Base-by-base conservation (phyloP, 2,113 vertebrate genomes). In the Oreotrochilus melanogaster region DNA sequence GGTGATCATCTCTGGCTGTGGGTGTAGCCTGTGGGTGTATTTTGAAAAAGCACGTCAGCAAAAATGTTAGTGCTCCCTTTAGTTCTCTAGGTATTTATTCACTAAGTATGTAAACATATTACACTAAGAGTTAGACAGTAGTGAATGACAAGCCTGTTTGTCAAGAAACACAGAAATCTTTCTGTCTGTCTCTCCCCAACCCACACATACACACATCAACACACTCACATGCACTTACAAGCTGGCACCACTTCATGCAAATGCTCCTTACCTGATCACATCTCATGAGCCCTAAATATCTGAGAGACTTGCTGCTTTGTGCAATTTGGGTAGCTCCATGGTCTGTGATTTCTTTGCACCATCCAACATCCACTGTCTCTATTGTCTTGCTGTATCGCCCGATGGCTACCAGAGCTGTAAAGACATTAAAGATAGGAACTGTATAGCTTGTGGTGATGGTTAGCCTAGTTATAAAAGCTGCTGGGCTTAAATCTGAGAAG, bases 311-410 rank as follows among this genome's bases (percentile, higher is more conserved):
- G 98, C 99, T 99, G 98, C 98, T 99, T 96, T 99, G 98, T 71
- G 99, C 99, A 82, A 99, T 99, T 97, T 99, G 98, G 22, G 98
- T 99, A 95, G 99, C 99, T 95, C 99, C 99, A 91, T 98, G 98
- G 95, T 99, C 99, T 9, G 99, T 99, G 89, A 99, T 99, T 96
- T 99, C 99, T 93, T 99, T 99, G 97, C 99, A 99, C 99, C 99
- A 99, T 71, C 99, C 99, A 2, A 99, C 99, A 86, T 99, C 99
- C 97, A 99, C 99, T 0, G 99, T 99, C 97, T 99, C 99, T 92
- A 99, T 99, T 30, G 99, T 99, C 96, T 98, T 98, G 98, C 99
- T 99, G 98, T 99, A 99, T 87, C 98, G 98, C 78, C 99, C 99
- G 91, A 99, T 99, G 95, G 99, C 99, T 97, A 99, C 99, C 96